phyloP scores from a whole-genome alignment of 2,113 vertebrate genomes.

The Indicator indicator region DNA sequence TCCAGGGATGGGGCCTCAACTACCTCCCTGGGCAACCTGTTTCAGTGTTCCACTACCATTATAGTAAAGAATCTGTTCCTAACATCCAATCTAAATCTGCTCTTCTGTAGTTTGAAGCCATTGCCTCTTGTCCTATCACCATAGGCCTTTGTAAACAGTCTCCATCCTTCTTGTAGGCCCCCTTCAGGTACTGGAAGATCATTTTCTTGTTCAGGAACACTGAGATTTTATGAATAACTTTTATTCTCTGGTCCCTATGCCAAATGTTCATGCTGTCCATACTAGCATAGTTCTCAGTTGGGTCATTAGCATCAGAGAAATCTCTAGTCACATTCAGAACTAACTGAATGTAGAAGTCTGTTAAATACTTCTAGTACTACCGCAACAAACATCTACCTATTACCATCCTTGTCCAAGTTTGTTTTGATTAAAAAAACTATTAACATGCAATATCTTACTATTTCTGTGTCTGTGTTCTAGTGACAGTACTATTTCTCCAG shows the following conservation, averaged over 20 bases:
- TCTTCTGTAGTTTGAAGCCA: too few species aligned
- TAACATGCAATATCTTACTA: not conserved
- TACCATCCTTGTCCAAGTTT: not conserved
- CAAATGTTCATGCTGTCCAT: not conserved
- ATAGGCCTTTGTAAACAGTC: too few species aligned
- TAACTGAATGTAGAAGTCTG: not conserved
- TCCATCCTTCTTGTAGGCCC: too few species aligned
- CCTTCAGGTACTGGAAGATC: too few species aligned
- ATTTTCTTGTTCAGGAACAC: not conserved
- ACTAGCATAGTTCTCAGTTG: not conserved
- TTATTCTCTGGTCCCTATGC: not conserved
- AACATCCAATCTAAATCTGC: too few species aligned
- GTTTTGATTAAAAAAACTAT: not conserved
- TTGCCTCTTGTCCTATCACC: too few species aligned
- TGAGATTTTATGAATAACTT: not conserved
- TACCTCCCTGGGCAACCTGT: too few species aligned
- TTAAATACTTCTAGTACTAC: not conserved
- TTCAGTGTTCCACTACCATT: too few species aligned
- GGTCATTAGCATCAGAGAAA: not conserved
- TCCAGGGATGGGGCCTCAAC: too few species aligned
- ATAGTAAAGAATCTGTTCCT: too few species aligned
- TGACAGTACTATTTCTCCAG: not conserved
- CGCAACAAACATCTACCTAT: not conserved
- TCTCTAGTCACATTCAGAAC: not conserved
- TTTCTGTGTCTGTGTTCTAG: not conserved